Conservation (phyloP, 1,140 invertebrate genomes). For the Drosophila bipectinata region DNA sequence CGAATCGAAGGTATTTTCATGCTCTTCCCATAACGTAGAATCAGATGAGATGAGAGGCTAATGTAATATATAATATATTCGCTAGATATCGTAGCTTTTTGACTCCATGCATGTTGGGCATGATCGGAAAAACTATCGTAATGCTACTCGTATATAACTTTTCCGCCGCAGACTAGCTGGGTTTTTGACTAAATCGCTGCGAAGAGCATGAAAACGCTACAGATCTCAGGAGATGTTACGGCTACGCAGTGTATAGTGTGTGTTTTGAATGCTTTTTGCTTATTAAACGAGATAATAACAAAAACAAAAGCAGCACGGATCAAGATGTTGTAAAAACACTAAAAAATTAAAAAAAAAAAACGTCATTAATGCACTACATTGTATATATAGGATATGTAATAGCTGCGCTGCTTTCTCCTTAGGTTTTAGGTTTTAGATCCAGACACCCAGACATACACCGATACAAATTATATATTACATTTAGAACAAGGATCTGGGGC, state of each 20-base stretch:
- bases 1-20: constrained; percentile 37
- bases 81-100: constrained; percentile 30
- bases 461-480: constrained; percentile 14
- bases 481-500: constrained; percentile 26
- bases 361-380: constrained; percentile 7
- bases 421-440: constrained; percentile 35
- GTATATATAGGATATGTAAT: constrained; percentile 15
- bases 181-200: constrained; percentile 14
- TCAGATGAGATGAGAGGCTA: constrained; percentile 15
- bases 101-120: constrained; percentile 52
- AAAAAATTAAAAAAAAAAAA: not conserved
- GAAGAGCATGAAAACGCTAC: constrained; percentile 39
- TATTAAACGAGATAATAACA: not conserved
- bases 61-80: constrained; percentile 34
- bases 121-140: constrained; percentile 36
- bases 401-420: constrained; percentile 36
- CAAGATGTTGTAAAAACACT: constrained; percentile 27
- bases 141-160: constrained; percentile 15
- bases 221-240: constrained; percentile 45
- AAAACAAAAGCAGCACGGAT: constrained; percentile 9
- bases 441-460: constrained; percentile 26
- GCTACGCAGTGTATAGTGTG: constrained; percentile 23
- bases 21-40: constrained; percentile 35
- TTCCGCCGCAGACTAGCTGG: constrained; percentile 42
- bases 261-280: constrained; percentile 34